These are phyloP conservation scores for Neoitamus cyanurus DNA, from an alignment of 2,888 invertebrate species.

Conservation along the genomic window DNA sequence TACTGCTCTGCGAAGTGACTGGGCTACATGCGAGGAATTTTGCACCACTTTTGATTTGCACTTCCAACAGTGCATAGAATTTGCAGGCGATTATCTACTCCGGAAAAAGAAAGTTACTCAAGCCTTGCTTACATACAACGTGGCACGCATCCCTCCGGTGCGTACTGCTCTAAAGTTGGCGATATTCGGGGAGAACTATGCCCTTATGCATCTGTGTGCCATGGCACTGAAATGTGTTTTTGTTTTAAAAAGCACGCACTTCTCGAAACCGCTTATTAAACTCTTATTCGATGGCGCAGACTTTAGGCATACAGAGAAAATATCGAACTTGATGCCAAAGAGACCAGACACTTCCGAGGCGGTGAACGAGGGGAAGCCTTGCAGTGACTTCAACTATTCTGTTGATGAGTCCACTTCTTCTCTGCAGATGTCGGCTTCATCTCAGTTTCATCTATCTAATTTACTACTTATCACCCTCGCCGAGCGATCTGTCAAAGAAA, in stretches of 20 bases:
- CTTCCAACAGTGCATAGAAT: conserved; percentile 71
- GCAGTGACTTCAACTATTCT: conserved; percentile 64
- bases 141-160: conserved; percentile 72
- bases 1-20: conserved; percentile 61
- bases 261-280: conserved; percentile 59
- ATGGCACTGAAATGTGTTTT: conserved; percentile 65
- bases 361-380: conserved; percentile 59
- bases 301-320: conserved; percentile 61
- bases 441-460: conserved; percentile 67
- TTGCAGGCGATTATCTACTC: conserved; percentile 84
- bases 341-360: conserved; percentile 51
- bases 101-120: conserved; percentile 79
- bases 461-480: conserved; percentile 64
- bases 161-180: conserved; percentile 66
- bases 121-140: conserved; percentile 83
- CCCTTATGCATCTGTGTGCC: conserved; percentile 66
- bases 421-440: conserved; percentile 65
- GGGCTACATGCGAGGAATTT: conserved; percentile 65
- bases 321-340: conserved; percentile 59
- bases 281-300: conserved; percentile 55
- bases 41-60: conserved; percentile 66
- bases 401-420: conserved; percentile 62
- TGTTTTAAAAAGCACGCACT: conserved; percentile 61
- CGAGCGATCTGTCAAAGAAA: conserved; percentile 65
- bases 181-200: conserved; percentile 66